phyloP scores from a whole-genome alignment of 2,888 invertebrate genomes.

The Sphaerophoria taeniata region DNA sequence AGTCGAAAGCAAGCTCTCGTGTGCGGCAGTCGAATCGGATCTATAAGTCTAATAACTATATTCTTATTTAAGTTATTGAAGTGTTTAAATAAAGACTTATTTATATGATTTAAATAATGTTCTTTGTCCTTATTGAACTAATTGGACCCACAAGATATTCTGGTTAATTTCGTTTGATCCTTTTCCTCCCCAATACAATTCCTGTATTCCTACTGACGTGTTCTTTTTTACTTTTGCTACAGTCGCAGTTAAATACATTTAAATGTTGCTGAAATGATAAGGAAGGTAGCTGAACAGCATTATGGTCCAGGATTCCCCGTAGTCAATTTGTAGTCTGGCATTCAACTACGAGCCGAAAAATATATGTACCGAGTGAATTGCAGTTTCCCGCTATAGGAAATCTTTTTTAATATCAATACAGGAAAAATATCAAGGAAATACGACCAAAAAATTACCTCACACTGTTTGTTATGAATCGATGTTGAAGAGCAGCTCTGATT shows the following conservation, averaged over 20 bases:
- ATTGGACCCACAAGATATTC: no score
- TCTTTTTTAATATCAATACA: conserved; percentile 57
- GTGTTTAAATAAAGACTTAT: no score
- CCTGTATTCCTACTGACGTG: conserved; percentile 63
- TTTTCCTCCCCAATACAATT: conserved; percentile 43
- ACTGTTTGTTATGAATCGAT: neutral
- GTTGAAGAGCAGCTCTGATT: neutral
- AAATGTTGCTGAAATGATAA: conserved; percentile 7
- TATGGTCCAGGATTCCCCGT: conserved; percentile 16
- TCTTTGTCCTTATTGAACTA: no score
- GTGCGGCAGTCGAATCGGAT: no score
- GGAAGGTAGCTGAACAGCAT: conserved; percentile 4
- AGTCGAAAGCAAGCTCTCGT: no score
- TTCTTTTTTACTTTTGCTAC: conserved; percentile 27
- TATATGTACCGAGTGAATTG: neutral
- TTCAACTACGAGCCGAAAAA: conserved; percentile 43
- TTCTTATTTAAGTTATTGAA: no score
- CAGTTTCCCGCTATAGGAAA: neutral
- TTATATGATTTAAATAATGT: no score
- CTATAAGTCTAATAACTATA: no score
- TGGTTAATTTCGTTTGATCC: conserved; percentile 21
- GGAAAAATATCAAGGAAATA: conserved; percentile 34
- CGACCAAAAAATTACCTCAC: conserved; percentile 51
- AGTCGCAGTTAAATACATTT: conserved; percentile 58
- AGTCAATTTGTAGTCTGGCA: conserved; percentile 59